These are phyloP conservation scores for Lophius piscatorius DNA, from an alignment of 2,113 vertebrate genomes.

Conservation along the genomic window DNA sequence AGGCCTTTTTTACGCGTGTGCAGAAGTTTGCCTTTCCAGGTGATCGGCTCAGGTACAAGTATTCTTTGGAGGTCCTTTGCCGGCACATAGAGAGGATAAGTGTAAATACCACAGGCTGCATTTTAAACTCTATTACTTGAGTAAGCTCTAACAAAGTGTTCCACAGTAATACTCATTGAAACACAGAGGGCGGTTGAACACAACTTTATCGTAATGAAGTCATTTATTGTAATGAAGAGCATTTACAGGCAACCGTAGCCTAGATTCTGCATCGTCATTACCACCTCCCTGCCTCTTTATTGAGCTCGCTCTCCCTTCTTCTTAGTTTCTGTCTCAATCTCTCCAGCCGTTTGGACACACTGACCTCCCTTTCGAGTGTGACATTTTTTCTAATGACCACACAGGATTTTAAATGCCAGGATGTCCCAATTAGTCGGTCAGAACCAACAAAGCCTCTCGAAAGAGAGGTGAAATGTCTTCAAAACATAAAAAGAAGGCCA, in stretches of 20 bases:
- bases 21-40: conserved; percentile 30
- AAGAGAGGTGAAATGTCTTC: too few relatives aligned
- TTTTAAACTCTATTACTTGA: conserved; percentile 63
- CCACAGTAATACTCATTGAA: conserved; percentile 60
- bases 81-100: conserved; percentile 56
- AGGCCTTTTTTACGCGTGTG: conserved; percentile 16
- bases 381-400: neutral
- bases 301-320: conserved; percentile 1
- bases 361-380: conserved; percentile 11
- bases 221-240: conserved; percentile 65
- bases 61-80: conserved; percentile 37
- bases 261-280: conserved; percentile 27
- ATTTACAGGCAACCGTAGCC: conserved; percentile 58
- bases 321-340: neutral
- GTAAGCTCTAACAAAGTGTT: conserved; percentile 64
- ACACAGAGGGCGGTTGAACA: conserved; percentile 69
- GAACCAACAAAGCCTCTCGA: too few relatives aligned
- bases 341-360: conserved; percentile 4
- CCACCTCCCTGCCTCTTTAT: conserved; percentile 7
- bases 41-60: conserved; percentile 47
- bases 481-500: too few relatives aligned
- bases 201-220: conserved; percentile 71
- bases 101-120: conserved; percentile 71
- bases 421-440: too few relatives aligned
- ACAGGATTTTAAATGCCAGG: too few relatives aligned